Percentiles rank a stretch among this genome's conserved stretches.
phyloP scores from a whole-genome alignment of 2,888 invertebrate genomes.

The Entomobrya proxima region DNA sequence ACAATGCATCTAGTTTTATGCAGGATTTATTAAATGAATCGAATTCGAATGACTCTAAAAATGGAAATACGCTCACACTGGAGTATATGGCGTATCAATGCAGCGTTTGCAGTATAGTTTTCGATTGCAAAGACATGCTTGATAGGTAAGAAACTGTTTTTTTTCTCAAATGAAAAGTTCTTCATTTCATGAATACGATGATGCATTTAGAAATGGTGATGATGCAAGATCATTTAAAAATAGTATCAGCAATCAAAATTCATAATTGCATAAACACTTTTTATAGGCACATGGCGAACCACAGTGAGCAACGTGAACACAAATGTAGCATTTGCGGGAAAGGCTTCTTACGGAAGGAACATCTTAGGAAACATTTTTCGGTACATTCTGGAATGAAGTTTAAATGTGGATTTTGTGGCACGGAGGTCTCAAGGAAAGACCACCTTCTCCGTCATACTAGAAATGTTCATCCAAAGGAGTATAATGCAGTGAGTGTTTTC shows the following conservation, averaged over 20 bases:
- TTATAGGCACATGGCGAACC: conserved; percentile 71
- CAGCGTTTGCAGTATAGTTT: conserved; percentile 70
- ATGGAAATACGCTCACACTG: not conserved
- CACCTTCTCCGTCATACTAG: conserved; percentile 73
- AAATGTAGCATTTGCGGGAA: conserved; percentile 72
- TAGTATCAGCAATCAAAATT: too few species aligned
- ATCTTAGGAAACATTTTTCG: conserved; percentile 73
- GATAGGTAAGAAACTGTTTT: conserved; percentile 58
- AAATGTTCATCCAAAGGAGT: conserved; percentile 73
- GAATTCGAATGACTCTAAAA: not conserved
- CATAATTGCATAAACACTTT: too few species aligned
- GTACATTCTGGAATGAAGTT: conserved; percentile 73
- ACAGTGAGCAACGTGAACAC: conserved; percentile 68
- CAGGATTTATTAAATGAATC: conserved; percentile 32
- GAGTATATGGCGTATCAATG: conserved; percentile 53
- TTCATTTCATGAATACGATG: too few species aligned
- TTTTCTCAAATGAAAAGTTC: too few species aligned
- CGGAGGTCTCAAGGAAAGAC: conserved; percentile 72
- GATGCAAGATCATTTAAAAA: too few species aligned
- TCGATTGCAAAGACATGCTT: conserved; percentile 66
- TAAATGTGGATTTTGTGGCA: conserved; percentile 73
- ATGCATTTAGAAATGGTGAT: too few species aligned
- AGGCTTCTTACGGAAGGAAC: conserved; percentile 73
- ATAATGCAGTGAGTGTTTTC: conserved; percentile 60
- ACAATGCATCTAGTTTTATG: conserved; percentile 26